Evolutionary conservation across 2,888 invertebrate genomes (phyloP).

Genomic region (Caenorhabditis becei): DNA sequence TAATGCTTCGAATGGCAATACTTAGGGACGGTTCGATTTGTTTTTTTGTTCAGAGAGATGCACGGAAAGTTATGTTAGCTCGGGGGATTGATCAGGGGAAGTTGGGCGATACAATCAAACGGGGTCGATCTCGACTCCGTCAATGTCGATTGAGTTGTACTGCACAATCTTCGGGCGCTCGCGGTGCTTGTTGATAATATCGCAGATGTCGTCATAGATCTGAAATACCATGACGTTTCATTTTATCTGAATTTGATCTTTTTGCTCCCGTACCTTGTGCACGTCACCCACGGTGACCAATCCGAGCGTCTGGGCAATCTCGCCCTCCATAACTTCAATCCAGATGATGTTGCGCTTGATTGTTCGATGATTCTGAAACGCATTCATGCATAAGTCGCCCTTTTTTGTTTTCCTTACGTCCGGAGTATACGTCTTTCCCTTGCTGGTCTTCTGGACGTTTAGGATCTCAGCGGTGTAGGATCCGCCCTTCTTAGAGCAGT

Average conservation of each 20-base stretch:
- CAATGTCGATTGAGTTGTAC: constrained; percentile 80
- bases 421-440: constrained; percentile 66
- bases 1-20: constrained; percentile 6
- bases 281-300: constrained; percentile 64
- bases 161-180: constrained; percentile 80
- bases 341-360: constrained; percentile 66
- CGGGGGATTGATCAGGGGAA: background rate
- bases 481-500: constrained; percentile 65
- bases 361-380: constrained; percentile 51
- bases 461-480: constrained; percentile 60
- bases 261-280: constrained; percentile 39
- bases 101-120: constrained; percentile 13
- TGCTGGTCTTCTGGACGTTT: constrained; percentile 62
- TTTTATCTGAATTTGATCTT: background rate
- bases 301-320: constrained; percentile 63
- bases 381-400: constrained; percentile 2
- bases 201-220: constrained; percentile 75
- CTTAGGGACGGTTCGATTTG: background rate
- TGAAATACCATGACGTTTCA: constrained; percentile 49
- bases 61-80: constrained; percentile 1
- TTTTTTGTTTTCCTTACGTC: constrained; percentile 37
- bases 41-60: constrained; percentile 42
- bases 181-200: constrained; percentile 79
- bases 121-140: constrained; percentile 80
- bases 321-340: constrained; percentile 64